Evolutionary conservation across 2,113 vertebrate genomes (phyloP).

Genomic region (Andinoacara biseriatus): DNA sequence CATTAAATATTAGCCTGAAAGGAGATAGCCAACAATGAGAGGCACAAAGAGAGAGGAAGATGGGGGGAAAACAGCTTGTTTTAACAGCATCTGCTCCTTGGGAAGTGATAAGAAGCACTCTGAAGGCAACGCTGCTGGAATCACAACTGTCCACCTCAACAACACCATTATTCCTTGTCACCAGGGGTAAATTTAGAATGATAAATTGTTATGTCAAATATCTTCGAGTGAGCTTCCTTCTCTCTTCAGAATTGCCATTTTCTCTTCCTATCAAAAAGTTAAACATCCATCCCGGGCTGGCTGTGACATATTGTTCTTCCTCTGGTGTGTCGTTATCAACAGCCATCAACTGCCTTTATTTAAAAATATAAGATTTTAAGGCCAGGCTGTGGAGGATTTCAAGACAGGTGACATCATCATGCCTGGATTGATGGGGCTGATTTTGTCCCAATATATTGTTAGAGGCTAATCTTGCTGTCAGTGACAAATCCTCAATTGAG

Average conservation of each 20-base stretch:
- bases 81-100: constrained; percentile 56
- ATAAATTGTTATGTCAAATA: constrained; percentile 72
- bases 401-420: constrained; percentile 34
- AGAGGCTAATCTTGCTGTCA: constrained; percentile 37
- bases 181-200: constrained; percentile 65
- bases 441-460: constrained; percentile 37
- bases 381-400: constrained; percentile 20
- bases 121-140: constrained; percentile 42
- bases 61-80: constrained; percentile 40
- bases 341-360: constrained; percentile 29
- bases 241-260: constrained; percentile 44
- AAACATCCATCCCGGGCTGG: constrained; percentile 50
- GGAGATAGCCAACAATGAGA: constrained; percentile 63
- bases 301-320: constrained; percentile 61
- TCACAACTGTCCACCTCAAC: constrained; percentile 67
- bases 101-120: constrained; percentile 67
- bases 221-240: constrained; percentile 40
- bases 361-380: constrained; percentile 32
- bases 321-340: constrained; percentile 28
- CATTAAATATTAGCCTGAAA: constrained; percentile 63
- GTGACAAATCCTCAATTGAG: constrained; percentile 35
- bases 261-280: constrained; percentile 52
- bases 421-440: constrained; percentile 45
- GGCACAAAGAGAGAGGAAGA: constrained; percentile 22
- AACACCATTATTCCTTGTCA: constrained; percentile 70